These are phyloP conservation scores for Agrilus cyanescens DNA, from an alignment of 2,888 invertebrate species.

Conservation along the genomic window DNA sequence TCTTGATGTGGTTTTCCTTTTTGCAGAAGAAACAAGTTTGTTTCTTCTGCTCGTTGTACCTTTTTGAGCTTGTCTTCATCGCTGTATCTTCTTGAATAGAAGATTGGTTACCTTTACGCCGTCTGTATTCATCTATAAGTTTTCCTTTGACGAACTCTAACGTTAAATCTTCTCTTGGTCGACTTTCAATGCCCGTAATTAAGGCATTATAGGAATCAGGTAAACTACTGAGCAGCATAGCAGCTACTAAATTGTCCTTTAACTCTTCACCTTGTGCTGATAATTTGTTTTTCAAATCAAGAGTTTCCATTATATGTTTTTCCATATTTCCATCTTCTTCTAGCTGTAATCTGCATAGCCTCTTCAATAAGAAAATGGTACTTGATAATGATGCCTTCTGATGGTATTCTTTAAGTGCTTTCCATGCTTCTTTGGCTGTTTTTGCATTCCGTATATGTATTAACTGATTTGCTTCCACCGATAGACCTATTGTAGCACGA, in stretches of 20 bases:
- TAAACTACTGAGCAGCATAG: slow-evolving; percentile 17
- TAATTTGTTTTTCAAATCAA: slow-evolving; percentile 4
- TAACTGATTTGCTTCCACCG: slow-evolving; percentile 8
- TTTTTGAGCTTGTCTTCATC: too few relatives aligned
- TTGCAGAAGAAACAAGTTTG: too few relatives aligned
- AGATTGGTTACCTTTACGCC: neutral
- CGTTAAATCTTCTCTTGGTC: slow-evolving; percentile 11
- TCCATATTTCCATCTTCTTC: slow-evolving; percentile 12
- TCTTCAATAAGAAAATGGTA: slow-evolving; percentile 8
- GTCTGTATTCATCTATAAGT: slow-evolving; percentile 17
- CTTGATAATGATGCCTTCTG: slow-evolving; percentile 9
- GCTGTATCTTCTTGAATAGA: too few relatives aligned
- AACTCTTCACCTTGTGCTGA: slow-evolving; percentile 14
- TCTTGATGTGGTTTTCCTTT: too few relatives aligned
- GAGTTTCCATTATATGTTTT: slow-evolving; percentile 11
- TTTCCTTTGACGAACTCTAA: slow-evolving; percentile 1
- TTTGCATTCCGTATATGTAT: slow-evolving; percentile 5
- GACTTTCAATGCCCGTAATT: slow-evolving; percentile 16
- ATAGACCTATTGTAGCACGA: slow-evolving; percentile 6
- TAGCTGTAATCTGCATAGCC: slow-evolving; percentile 9
- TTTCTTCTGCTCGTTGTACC: too few relatives aligned
- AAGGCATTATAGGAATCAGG: slow-evolving; percentile 19
- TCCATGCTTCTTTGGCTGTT: neutral
- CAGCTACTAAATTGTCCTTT: slow-evolving; percentile 13
- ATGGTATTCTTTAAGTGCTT: slow-evolving; percentile 6